phyloP scores from a whole-genome alignment of 1,140 invertebrate genomes.

The Drosophila parvula region DNA sequence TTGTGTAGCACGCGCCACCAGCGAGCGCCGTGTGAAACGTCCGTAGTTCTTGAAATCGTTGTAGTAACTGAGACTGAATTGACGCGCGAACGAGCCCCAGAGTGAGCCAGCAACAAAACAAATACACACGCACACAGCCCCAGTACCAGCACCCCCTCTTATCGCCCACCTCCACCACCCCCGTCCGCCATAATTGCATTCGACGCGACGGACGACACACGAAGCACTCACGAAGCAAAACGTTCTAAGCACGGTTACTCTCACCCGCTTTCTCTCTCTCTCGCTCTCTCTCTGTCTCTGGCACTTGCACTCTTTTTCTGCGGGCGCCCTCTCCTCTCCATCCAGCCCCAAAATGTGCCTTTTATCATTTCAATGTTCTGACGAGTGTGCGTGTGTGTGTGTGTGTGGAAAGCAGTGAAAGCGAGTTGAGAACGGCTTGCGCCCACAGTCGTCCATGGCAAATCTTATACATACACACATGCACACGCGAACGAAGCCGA shows the following conservation, averaged over 20 bases:
- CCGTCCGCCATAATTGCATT: constrained; percentile 13
- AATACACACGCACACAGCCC: constrained; percentile 44
- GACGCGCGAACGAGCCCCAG: constrained; percentile 63
- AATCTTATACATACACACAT: not conserved
- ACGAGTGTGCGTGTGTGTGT: not conserved
- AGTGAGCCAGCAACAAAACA: constrained; percentile 60
- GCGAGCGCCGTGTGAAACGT: constrained; percentile 62
- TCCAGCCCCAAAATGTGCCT: not conserved
- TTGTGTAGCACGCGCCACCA: constrained; percentile 67
- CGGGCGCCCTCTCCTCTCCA: constrained; percentile 7
- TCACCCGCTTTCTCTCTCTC: constrained; percentile 8
- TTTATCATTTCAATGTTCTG: constrained; percentile 12
- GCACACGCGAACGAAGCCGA: not conserved
- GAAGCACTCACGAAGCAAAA: constrained; percentile 17
- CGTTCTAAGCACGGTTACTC: constrained; percentile 25
- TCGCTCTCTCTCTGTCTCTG: constrained; percentile 2
- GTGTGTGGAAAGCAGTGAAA: constrained; percentile 3
- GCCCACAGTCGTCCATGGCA: not conserved
- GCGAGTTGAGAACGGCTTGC: constrained; percentile 10
- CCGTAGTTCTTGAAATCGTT: constrained; percentile 75
- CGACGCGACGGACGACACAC: constrained; percentile 26
- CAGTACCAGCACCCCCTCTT: constrained; percentile 1
- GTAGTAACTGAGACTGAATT: constrained; percentile 69
- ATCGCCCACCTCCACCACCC: not conserved
- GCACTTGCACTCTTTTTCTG: constrained; percentile 35